phyloP scores from a whole-genome alignment of 2,797 vertebrate genomes.

The Microctenopoma lineatum region DNA sequence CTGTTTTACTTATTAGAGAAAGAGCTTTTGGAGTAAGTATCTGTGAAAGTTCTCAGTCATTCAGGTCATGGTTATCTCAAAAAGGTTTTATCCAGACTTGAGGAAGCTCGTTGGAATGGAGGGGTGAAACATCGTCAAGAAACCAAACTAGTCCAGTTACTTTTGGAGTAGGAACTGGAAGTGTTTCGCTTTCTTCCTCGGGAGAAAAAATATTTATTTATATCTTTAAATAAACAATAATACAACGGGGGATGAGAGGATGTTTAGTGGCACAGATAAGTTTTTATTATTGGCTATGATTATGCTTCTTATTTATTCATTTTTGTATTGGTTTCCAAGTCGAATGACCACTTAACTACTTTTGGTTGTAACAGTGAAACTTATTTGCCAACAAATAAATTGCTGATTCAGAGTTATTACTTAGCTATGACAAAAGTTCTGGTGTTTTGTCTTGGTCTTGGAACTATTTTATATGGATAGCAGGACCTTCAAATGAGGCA shows the following conservation, averaged over 20 bases:
- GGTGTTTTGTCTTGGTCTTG: slow-evolving; percentile 67
- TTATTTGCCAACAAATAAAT: slow-evolving; percentile 99
- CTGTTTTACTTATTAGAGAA: slow-evolving; percentile 83
- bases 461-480: slow-evolving; percentile 48
- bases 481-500: slow-evolving; percentile 41
- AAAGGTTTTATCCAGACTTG: too few relatives aligned
- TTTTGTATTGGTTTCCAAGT: slow-evolving; percentile 91
- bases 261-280: slow-evolving; percentile 84
- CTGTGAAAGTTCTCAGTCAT: too few relatives aligned
- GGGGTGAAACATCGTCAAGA: too few relatives aligned
- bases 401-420: slow-evolving; percentile 90
- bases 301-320: slow-evolving; percentile 90
- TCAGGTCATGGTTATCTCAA: too few relatives aligned
- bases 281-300: slow-evolving; percentile 83
- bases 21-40: slow-evolving; percentile 84
- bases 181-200: slow-evolving; percentile 80
- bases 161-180: slow-evolving; percentile 85
- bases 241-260: slow-evolving; percentile 73
- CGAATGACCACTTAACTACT: slow-evolving; percentile 95
- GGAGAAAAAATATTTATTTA: slow-evolving; percentile 90
- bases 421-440: slow-evolving; percentile 67
- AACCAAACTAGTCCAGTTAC: background rate
- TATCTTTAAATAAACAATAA: slow-evolving; percentile 71
- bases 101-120: too few relatives aligned
- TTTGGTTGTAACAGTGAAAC: slow-evolving; percentile 98